Evolutionary conservation across 2,797 vertebrate genomes (phyloP).

Genomic region (Naso thynnoides): DNA sequence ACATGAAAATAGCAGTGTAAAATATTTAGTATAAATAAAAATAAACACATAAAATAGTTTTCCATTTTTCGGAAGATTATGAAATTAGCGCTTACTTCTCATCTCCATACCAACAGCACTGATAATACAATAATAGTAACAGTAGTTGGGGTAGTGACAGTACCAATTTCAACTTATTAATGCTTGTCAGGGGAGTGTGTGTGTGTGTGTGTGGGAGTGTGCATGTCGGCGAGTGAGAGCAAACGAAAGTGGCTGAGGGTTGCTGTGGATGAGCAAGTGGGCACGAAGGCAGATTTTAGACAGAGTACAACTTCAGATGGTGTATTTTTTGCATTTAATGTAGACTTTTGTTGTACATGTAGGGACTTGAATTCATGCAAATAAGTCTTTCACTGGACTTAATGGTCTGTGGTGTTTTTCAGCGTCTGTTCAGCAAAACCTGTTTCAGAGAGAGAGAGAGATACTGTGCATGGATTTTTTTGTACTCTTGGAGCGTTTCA

Average conservation of each 20-base stretch:
- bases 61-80: not conserved
- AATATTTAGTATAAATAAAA: too few relatives aligned
- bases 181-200: constrained; percentile 20
- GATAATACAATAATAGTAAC: constrained; percentile 5
- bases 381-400: not conserved
- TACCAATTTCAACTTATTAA: constrained; percentile 19
- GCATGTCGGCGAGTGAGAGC: constrained; percentile 31
- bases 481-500: not conserved
- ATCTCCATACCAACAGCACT: not conserved
- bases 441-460: constrained; percentile 4
- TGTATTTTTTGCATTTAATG: constrained; percentile 19
- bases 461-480: not conserved
- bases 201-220: constrained; percentile 38
- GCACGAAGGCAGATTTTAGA: constrained; percentile 14
- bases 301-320: constrained; percentile 3
- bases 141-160: constrained; percentile 20
- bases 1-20: too few relatives aligned
- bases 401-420: not conserved
- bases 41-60: too few relatives aligned
- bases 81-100: constrained; percentile 1
- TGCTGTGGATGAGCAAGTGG: constrained; percentile 26
- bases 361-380: not conserved
- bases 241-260: constrained; percentile 17
- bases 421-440: constrained; percentile 24
- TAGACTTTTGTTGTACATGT: not conserved